Evolutionary conservation across 1,140 invertebrate species (phyloP), one percentile per base, ranked within the genome.

Genomic region (Drosophila obscura): DNA sequence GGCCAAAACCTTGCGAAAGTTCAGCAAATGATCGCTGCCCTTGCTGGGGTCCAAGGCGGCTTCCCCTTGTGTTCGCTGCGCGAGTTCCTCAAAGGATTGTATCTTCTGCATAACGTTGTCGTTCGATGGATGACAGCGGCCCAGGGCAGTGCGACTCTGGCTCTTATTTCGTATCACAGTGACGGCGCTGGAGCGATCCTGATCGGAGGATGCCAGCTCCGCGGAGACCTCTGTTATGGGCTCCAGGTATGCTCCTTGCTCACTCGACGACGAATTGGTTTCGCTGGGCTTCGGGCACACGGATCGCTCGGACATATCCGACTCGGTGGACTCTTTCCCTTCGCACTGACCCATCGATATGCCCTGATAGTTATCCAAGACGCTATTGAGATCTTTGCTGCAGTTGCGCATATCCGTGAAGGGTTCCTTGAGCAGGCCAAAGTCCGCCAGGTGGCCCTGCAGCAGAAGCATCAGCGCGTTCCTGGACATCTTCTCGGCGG

Each of bases 391-490:
- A 53, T 87, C 41, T 4, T 2, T 51, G 4, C 31, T 19, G 19
- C 51, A 66, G 5, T 79, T 83, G 3, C 45, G 19, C 22, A 63
- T 22, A 58, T 87, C 79, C 0, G 83, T 76, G 11, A 87, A 87
- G 1, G 82, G 82, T 4, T 31, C 24, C 48, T 61, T 46, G 1
- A 85, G 39, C 1, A 35, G 55, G 1, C 83, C 71, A 7, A 78
- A 59, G 6, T 85, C 83, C 28, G 58, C 65, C 2, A 87, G 7
- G 39, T 87, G 82, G 1, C 55, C 75, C 11, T 67, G 71, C 53
- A 88, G 68, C 0, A 87, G 50, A 0, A 87, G 48, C 62, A 79
- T 60, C 5, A 85, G 24, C 2, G 74, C 41, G 13, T 88, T 85
- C 0, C 82, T 45, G 7, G 82, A 79, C 22, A 78, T 13, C 46